Evolutionary conservation across 2,113 vertebrate genomes (phyloP), one percentile per base, ranked within the genome.

Genomic region (Heterocephalus glaber): DNA sequence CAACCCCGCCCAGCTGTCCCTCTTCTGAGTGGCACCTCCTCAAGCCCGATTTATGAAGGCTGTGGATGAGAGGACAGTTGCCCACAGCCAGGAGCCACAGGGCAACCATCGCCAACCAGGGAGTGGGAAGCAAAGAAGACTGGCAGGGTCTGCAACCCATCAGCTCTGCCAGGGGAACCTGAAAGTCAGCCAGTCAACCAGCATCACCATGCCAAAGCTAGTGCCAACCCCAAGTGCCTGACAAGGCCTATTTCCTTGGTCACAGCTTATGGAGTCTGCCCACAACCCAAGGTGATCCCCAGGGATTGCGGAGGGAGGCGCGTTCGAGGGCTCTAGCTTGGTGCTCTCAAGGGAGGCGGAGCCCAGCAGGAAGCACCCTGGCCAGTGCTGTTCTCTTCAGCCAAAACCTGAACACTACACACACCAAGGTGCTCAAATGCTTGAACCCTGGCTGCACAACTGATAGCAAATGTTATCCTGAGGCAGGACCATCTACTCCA

Each of bases 201-300:
- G 28, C 35, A 28, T 44, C 47, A 7, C 16, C 17, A 54, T 63
- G 9, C 14, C 61, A 38, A 28, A 9, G 81, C 19, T 12, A 0
- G 38, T 0, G 11, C 54, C 60, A 7, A 6, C 19, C 14, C 0
- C 35, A 28, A 41, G 30, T 0, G 28, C 41, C 38, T 3, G 0
- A 24, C 0, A 24, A 0, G 10, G 66, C 33, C 22, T 13, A 3
- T 41, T 8, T 49, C 41, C 35, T 63, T 22, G 35, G 56, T 24
- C 38, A 1, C 5, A 20, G 28, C 14, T 17, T 16, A 30, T 0
- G 30, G 19, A 3, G 26, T 89, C 49, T 52, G 60, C 24, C n/a
- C 65, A 35, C 28, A 0, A 14, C 22, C 49, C 63, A 22, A 44
- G 35, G 30, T 16, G 44, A 41, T 16, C 72, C 61, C 35, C 41